Conservation (phyloP, 2,888 invertebrate genomes). For the Galeopsomyia nigrocyanea region DNA sequence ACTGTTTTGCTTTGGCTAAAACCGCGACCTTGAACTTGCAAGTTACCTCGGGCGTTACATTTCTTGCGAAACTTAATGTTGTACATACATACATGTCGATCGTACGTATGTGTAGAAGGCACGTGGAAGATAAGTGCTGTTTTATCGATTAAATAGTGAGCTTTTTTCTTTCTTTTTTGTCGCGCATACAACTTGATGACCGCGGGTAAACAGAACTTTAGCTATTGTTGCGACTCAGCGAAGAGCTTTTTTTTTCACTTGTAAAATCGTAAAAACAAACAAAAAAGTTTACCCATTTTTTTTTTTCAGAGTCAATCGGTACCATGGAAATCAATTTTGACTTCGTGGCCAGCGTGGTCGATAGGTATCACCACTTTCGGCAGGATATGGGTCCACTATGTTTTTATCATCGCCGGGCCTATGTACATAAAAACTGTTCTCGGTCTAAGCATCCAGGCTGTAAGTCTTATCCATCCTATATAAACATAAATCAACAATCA, state of each 20-base stretch:
- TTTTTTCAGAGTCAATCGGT: conserved; percentile 69
- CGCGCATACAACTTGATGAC: neutral
- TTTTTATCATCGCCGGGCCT: conserved; percentile 80
- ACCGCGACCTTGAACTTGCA: no score
- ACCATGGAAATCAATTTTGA: conserved; percentile 77
- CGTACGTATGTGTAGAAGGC: no score
- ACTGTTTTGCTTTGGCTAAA: neutral
- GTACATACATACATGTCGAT: no score
- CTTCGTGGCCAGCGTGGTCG: conserved; percentile 77
- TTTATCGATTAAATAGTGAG: neutral
- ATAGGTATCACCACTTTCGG: conserved; percentile 82
- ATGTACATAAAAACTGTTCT: conserved; percentile 80
- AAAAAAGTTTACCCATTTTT: neutral
- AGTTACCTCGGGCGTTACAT: no score
- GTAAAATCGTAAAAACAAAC: no score
- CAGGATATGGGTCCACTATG: conserved; percentile 82
- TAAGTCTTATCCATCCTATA: conserved; percentile 57
- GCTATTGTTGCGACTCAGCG: no score
- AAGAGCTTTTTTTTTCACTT: no score
- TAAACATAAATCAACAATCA: neutral
- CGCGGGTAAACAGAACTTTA: no score
- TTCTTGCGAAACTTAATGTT: neutral
- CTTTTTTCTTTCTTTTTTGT: no score
- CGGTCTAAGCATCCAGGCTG: conserved; percentile 78
- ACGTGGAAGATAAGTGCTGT: no score